Evolutionary conservation across 2,888 invertebrate genomes (phyloP).

Genomic region (Cataglyphis livida): DNA sequence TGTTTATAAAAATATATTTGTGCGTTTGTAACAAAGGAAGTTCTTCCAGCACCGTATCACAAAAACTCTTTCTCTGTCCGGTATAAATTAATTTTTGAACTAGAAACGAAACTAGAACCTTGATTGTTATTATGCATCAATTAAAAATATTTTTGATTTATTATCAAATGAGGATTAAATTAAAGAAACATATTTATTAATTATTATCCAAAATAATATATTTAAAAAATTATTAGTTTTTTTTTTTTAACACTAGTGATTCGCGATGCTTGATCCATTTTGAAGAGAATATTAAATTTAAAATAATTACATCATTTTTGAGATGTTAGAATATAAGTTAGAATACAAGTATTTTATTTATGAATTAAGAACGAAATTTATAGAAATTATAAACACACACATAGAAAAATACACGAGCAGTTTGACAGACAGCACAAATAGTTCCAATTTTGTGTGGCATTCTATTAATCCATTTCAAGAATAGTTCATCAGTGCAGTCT

Average conservation of each 20-base stretch:
- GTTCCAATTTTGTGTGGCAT: conserved; percentile 12
- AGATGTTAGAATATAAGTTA: neutral
- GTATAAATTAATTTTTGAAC: neutral
- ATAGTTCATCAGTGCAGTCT: conserved; percentile 35
- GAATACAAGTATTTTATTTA: neutral
- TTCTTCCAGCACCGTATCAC: neutral
- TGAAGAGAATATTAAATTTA: neutral
- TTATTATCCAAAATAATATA: neutral
- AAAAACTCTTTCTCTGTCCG: neutral
- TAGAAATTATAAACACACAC: neutral
- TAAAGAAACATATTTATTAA: neutral
- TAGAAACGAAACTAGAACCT: neutral
- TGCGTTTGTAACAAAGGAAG: neutral
- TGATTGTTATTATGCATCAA: neutral
- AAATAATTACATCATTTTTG: neutral
- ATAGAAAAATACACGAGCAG: neutral
- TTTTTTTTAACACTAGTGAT: neutral
- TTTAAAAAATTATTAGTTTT: neutral
- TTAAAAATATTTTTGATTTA: neutral
- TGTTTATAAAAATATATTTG: conserved; percentile 33
- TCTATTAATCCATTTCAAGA: conserved; percentile 36
- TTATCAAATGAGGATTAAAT: neutral
- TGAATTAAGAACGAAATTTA: neutral
- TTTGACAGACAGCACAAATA: neutral
- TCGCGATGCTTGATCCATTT: neutral